Evolutionary conservation across 2,113 vertebrate genomes (phyloP).

Genomic region (Oxyruncus cristatus): DNA sequence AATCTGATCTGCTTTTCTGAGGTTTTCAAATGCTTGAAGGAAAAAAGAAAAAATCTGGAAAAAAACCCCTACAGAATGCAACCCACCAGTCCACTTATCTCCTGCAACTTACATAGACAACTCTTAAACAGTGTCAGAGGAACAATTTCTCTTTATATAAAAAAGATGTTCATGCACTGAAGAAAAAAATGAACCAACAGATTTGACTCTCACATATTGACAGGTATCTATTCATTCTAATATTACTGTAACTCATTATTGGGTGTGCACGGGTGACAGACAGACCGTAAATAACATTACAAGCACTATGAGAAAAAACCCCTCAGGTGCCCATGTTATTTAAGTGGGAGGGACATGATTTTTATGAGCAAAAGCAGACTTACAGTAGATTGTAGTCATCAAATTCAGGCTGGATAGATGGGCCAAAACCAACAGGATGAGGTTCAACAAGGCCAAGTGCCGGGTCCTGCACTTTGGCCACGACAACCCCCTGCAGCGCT

Average conservation of each 20-base stretch:
- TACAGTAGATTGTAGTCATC: background rate
- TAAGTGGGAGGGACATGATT: background rate
- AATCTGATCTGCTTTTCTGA: background rate
- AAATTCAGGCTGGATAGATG: background rate
- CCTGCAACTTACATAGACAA: background rate
- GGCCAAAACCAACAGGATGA: too few relatives aligned
- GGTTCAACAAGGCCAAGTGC: too few relatives aligned
- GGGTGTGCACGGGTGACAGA: background rate
- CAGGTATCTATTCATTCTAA: background rate
- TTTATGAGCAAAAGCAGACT: background rate
- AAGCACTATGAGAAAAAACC: background rate
- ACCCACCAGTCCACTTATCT: background rate
- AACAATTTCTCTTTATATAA: background rate
- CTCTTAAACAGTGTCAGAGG: background rate
- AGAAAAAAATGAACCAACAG: background rate
- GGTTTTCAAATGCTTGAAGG: background rate
- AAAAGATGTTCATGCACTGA: background rate
- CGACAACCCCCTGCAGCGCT: too few relatives aligned
- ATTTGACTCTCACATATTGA: background rate
- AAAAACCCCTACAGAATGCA: accelerated
- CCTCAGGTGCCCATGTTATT: background rate
- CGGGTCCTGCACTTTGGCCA: too few relatives aligned
- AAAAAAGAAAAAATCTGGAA: background rate
- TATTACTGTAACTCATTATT: background rate
- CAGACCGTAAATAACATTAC: background rate